These are phyloP conservation scores for Pyrrhosoma nymphula DNA, from an alignment of 2,888 invertebrate genomes.

Conservation along the genomic window DNA sequence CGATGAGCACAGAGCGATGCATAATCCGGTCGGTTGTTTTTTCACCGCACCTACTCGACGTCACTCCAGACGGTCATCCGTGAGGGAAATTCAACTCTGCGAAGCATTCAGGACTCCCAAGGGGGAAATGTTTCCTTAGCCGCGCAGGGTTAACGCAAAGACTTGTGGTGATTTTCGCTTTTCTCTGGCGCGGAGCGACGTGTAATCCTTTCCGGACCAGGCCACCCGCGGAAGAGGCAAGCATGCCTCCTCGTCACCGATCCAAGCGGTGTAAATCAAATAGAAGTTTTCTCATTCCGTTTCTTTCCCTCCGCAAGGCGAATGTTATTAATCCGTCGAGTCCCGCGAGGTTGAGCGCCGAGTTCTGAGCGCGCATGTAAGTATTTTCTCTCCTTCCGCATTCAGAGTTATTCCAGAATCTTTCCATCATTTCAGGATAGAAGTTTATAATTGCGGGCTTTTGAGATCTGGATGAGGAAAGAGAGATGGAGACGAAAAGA, in stretches of 20 bases:
- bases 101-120: neutral
- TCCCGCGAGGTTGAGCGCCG: neutral
- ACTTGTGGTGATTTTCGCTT: neutral
- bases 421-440: neutral
- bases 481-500: neutral
- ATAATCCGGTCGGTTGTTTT: neutral
- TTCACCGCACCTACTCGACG: too few species aligned
- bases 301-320: neutral
- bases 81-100: neutral
- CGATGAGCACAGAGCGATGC: neutral
- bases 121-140: neutral
- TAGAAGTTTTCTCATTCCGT: neutral
- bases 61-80: too few species aligned
- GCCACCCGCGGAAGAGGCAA: neutral
- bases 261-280: slow-evolving; percentile 1
- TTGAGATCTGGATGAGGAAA: neutral
- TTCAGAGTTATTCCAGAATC: neutral
- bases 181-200: neutral
- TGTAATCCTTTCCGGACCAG: neutral
- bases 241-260: neutral
- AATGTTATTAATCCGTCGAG: neutral
- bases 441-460: neutral
- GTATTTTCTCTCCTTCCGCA: neutral
- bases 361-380: neutral
- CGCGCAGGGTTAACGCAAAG: neutral